Base-by-base conservation (phyloP, 2,113 vertebrate genomes). In the Dendropsophus ebraccatus region DNA sequence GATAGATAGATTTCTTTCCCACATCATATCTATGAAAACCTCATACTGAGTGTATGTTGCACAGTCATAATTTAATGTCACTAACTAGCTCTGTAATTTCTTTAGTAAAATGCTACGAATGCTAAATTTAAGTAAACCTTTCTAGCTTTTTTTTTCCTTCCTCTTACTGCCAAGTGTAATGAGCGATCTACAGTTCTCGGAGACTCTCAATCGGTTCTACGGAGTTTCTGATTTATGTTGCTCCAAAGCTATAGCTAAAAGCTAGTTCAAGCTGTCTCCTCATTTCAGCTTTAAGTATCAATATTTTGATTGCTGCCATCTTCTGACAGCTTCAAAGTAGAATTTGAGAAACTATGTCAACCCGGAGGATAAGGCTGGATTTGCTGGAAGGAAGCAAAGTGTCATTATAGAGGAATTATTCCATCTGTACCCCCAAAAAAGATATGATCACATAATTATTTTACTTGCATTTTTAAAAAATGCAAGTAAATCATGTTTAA, bases 401-500 rank as follows among this genome's bases (percentile, higher is more conserved):
- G 0, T 84, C 79, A 78, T 65, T 62, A 32, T 75, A 88, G 81
- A 90, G 56, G 73, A 88, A 89, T 87, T 1, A 10, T 84, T 56
- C 32, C 88, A 86, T 28, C 30, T 86, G 19, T 67, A 45, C 17
- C 86, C 88, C 84, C 30, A 30, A 77, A 77, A 32, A 76, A 84
- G 11, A 87, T 32, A 54, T 54, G 76, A 77, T 54, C 67, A 87
- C 87, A 89, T 86, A 35, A 81, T 92, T 91, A 90, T 88, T 81
- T 56, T 88, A 83, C 81, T 84, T 89, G 70, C 85, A 89, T 88
- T 91, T 91, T 81, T 90, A 52, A 82, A 35, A 58, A 90, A 88
- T 88, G 65, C 90, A 88, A 85, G 60, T 88, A 87, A 88, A 81
- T 91, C 85, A 91, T 90, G 86, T 91, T 91, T 91, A 91, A 88